These are phyloP conservation scores for Neodon shergylaensis DNA, from an alignment of 2,113 vertebrate genomes.

Conservation along the genomic window DNA sequence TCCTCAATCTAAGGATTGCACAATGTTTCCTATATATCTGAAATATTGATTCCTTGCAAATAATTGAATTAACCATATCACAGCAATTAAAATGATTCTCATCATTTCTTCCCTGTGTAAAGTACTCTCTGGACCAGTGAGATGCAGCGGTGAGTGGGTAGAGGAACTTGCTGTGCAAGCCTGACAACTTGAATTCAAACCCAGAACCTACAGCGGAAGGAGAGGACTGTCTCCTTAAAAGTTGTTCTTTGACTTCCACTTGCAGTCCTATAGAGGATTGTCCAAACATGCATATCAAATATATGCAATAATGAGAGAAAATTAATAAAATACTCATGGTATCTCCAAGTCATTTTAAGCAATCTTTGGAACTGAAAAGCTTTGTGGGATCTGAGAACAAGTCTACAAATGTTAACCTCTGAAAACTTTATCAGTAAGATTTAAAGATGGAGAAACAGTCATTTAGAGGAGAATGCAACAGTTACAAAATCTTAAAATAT, in stretches of 20 bases:
- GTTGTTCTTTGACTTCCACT: not conserved
- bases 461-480: not conserved
- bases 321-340: not conserved
- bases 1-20: not conserved
- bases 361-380: not conserved
- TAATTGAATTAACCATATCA: not conserved
- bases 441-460: conserved; percentile 15
- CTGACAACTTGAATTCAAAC: not conserved
- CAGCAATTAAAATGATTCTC: not conserved
- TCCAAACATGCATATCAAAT: not conserved
- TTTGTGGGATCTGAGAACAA: not conserved
- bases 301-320: not conserved
- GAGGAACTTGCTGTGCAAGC: not conserved
- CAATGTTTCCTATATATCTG: not conserved
- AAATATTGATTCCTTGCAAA: not conserved
- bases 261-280: not conserved
- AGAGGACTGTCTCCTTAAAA: not conserved
- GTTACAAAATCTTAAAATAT: not conserved
- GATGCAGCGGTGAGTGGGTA: too few relatives aligned
- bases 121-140: not conserved
- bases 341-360: not conserved
- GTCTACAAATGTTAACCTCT: not conserved
- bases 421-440: not conserved
- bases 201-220: not conserved
- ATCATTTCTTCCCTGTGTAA: not conserved